phyloP scores from a whole-genome alignment of 2,888 invertebrate species.

The Eristalis pertinax region DNA sequence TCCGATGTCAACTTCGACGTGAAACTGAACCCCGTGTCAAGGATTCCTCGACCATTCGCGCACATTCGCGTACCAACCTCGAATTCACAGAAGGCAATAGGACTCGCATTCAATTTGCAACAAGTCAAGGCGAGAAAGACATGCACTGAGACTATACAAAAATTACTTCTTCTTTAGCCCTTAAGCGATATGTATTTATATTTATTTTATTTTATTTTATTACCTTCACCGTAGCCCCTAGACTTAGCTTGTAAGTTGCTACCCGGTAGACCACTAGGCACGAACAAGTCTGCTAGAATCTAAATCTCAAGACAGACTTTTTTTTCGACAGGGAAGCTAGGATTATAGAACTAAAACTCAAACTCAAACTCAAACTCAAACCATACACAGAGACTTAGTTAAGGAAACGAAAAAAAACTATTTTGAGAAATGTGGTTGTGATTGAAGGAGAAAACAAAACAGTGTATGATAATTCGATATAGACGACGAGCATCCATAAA shows the following conservation, averaged over 20 bases:
- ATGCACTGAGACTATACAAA: slow-evolving; percentile 29
- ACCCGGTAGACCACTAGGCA: not conserved
- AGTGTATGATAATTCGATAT: slow-evolving; percentile 19
- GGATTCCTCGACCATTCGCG: not conserved
- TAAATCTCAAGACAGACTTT: not conserved
- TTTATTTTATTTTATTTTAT: slow-evolving; percentile 51
- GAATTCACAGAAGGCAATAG: slow-evolving; percentile 32
- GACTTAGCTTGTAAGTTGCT: slow-evolving; percentile 2
- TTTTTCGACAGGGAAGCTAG: not conserved
- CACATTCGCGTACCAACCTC: slow-evolving; percentile 15
- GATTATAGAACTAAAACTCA: too few species aligned
- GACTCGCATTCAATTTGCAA: slow-evolving; percentile 40
- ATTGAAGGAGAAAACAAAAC: slow-evolving; percentile 4
- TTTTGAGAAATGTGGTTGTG: slow-evolving; percentile 56
- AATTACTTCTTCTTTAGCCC: slow-evolving; percentile 21
- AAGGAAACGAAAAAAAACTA: not conserved
- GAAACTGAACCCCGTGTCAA: not conserved
- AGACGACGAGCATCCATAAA: slow-evolving; percentile 50
- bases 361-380: not conserved
- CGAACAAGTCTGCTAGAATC: not conserved
- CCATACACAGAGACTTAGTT: not conserved
- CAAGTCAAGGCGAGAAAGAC: not conserved
- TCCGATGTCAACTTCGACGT: slow-evolving; percentile 7
- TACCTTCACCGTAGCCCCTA: not conserved
- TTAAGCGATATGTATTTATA: slow-evolving; percentile 34